Conservation (phyloP, 2,797 vertebrate species). For the Galago senegalensis region DNA sequence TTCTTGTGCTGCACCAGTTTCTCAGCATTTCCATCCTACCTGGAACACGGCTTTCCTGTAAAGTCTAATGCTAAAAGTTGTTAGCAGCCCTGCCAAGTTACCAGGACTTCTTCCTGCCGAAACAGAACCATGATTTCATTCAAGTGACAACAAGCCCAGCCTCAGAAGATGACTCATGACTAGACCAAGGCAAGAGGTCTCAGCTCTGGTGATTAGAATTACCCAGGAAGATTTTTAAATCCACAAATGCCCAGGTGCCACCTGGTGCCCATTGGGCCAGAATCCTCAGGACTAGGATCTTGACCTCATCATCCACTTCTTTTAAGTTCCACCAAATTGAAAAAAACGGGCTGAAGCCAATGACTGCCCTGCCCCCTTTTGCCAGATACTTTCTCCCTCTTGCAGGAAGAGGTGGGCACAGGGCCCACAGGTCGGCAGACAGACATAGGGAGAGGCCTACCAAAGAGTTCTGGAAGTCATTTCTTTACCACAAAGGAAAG, state of each 20-base stretch:
- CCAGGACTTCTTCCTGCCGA: neutral
- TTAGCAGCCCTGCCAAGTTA: neutral
- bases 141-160: neutral
- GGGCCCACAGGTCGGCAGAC: neutral
- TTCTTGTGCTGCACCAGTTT: neutral
- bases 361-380: neutral
- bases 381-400: neutral
- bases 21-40: neutral
- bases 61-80: neutral
- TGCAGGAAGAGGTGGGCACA: too few relatives aligned
- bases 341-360: neutral
- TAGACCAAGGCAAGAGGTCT: neutral
- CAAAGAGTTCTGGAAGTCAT: neutral
- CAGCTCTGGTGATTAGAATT: neutral
- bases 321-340: neutral
- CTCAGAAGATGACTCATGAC: neutral
- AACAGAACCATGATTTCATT: neutral
- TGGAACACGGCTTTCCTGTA: neutral
- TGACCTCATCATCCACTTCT: neutral
- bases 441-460: neutral
- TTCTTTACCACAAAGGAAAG: neutral
- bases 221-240: neutral
- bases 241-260: neutral
- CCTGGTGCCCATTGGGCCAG: rapidly evolving
- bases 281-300: neutral